Conservation (phyloP, 30 jellyfish, hydroid and myxozoan genomes). For the Turritopsis rubra region DNA sequence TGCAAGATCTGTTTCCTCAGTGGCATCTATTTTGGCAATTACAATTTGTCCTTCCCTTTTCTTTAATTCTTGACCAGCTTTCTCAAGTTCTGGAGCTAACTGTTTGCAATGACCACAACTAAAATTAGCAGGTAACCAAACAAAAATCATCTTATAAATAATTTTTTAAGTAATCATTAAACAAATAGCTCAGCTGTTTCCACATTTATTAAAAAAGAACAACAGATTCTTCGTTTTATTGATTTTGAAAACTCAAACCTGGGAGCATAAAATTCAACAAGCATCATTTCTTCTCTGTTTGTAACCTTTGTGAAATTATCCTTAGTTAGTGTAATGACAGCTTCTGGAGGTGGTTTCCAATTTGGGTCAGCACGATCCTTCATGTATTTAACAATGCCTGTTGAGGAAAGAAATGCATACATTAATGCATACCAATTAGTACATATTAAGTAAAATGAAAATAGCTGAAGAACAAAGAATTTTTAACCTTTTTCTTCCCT, state of each 20-base stretch:
- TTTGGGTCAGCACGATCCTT: constrained; percentile 87
- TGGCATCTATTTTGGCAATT: constrained; percentile 94
- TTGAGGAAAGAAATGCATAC: neutral
- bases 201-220: neutral
- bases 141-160: too few relatives aligned
- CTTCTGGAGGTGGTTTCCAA: constrained; percentile 94
- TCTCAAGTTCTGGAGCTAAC: constrained; percentile 94
- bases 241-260: constrained; percentile 37
- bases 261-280: constrained; percentile 97
- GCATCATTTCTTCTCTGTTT: constrained; percentile 82
- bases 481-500: constrained; percentile 74
- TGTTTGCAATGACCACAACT: constrained; percentile 99
- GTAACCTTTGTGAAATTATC: constrained; percentile 78
- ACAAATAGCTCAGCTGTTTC: neutral
- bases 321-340: constrained; percentile 71
- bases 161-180: neutral
- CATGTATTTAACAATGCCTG: constrained; percentile 84
- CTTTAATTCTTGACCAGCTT: constrained; percentile 81
- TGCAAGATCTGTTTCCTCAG: constrained; percentile 83
- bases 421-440: neutral
- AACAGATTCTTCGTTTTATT: neutral
- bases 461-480: neutral
- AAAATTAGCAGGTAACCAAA: neutral
- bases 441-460: neutral
- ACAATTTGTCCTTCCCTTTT: constrained; percentile 58